These are phyloP conservation scores for Goniozus legneri DNA, from an alignment of 1,140 invertebrate species.

Conservation along the genomic window DNA sequence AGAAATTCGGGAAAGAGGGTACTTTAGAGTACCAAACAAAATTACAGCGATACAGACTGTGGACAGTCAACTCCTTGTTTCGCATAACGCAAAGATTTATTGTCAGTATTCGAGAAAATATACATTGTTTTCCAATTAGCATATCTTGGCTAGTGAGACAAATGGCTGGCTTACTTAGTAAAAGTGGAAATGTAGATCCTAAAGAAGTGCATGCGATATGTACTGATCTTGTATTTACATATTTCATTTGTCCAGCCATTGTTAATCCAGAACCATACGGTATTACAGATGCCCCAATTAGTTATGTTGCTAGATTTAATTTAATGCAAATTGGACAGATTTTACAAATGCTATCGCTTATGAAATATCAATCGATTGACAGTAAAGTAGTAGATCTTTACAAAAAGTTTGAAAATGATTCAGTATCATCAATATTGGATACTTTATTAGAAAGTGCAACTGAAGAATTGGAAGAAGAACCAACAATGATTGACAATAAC, in stretches of 20 bases:
- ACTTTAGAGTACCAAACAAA: slow-evolving; percentile 68
- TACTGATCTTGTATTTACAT: slow-evolving; percentile 88
- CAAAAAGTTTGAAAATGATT: slow-evolving; percentile 72
- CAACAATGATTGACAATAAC: slow-evolving; percentile 56
- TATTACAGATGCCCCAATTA: slow-evolving; percentile 92
- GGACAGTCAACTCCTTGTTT: slow-evolving; percentile 78
- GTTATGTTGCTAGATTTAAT: slow-evolving; percentile 86
- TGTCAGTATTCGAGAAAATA: slow-evolving; percentile 77
- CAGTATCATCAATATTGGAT: slow-evolving; percentile 71
- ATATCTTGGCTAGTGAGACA: slow-evolving; percentile 75
- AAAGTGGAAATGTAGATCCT: slow-evolving; percentile 59
- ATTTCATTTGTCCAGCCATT: slow-evolving; percentile 95
- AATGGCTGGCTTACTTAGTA: slow-evolving; percentile 67
- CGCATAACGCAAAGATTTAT: slow-evolving; percentile 81
- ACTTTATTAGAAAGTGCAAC: slow-evolving; percentile 62
- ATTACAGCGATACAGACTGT: slow-evolving; percentile 71
- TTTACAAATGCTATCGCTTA: slow-evolving; percentile 84
- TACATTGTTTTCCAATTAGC: slow-evolving; percentile 88
- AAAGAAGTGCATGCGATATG: slow-evolving; percentile 78
- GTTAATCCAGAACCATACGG: slow-evolving; percentile 94
- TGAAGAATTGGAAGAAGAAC: slow-evolving; percentile 57
- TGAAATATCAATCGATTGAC: slow-evolving; percentile 77
- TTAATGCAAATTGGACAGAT: slow-evolving; percentile 90
- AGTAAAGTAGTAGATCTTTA: slow-evolving; percentile 71
- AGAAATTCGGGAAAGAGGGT: slow-evolving; percentile 77